Percentiles rank a stretch among this genome's conserved stretches.
Evolutionary conservation across 2,113 vertebrate species (phyloP).

Genomic region (Myxocyprinus asiaticus): DNA sequence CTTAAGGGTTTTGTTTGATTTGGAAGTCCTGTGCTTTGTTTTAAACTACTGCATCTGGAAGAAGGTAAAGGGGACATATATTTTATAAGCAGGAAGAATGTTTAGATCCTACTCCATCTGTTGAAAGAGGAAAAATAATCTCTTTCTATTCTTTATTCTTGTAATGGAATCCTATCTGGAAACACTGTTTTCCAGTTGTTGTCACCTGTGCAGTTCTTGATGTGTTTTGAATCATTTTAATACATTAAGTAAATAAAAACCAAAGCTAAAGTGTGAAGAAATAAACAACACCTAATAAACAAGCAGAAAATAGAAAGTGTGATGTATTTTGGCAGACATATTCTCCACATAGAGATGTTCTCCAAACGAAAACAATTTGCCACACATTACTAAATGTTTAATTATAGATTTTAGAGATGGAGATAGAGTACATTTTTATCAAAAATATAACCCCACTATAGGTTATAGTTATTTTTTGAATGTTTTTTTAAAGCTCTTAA

Average conservation of each 20-base stretch:
- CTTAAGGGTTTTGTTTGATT: slow-evolving; percentile 22
- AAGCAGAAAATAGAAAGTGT: neutral
- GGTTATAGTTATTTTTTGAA: too few relatives aligned
- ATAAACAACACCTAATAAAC: too few relatives aligned
- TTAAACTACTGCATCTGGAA: slow-evolving; percentile 23
- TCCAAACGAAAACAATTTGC: too few relatives aligned
- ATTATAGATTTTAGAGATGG: too few relatives aligned
- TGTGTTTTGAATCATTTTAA: neutral
- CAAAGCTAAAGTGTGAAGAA: neutral
- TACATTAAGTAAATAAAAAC: neutral
- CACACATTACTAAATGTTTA: too few relatives aligned
- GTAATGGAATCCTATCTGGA: neutral
- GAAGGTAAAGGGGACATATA: neutral
- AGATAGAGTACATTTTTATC: too few relatives aligned
- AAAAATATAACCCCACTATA: too few relatives aligned
- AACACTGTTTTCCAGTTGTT: slow-evolving; percentile 1
- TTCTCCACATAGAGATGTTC: too few relatives aligned
- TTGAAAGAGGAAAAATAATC: slow-evolving; percentile 16
- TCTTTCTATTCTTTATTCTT: neutral
- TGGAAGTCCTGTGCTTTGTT: slow-evolving; percentile 12
- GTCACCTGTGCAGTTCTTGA: neutral
- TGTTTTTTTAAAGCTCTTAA: too few relatives aligned
- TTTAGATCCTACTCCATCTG: slow-evolving; percentile 28
- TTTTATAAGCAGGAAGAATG: slow-evolving; percentile 26
- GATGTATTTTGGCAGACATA: too few relatives aligned